Evolutionary conservation across 2,113 vertebrate genomes (phyloP), one percentile per base, ranked within the genome.

Genomic region (Gnathonemus echidnorhynchus): DNA sequence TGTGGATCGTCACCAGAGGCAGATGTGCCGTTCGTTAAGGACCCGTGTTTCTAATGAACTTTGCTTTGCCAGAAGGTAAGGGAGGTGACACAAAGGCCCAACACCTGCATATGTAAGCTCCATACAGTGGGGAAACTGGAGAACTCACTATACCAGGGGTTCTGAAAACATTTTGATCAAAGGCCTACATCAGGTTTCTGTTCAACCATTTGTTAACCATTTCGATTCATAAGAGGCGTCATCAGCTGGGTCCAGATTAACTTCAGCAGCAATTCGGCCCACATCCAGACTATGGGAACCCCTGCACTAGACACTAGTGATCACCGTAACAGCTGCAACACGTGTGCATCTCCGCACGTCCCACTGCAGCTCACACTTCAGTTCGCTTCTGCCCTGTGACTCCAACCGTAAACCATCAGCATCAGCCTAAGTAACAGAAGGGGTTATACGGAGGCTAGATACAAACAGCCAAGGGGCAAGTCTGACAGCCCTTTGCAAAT

Each of bases 21-120:
- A 99, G 97, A 98, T 99, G 98, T 99, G 91, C 90, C 92, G n/a
- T 5, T 90, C 89, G 96, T 99, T 96, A 99, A 99, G 97, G 97
- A 97, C 91, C 35, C 8, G 1, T 10, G 21, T 48, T 85, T 46
- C 24, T 85, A n/a, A 85, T 31, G 31, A 88, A 42, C 46, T 19
- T 21, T 90, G 52, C 52, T 86, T 89, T 86, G 31, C 3, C 5
- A 56, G 49, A 49, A 42, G 17, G 42, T 2, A 48, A 74, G 56
- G 66, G 5, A 87, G 52, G 31, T 9, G 35, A 13, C 46, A 35
- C 35, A 39, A 80, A 80, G 27, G 13, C 35, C 13, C 35, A 15
- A 77, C 10, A 77, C 70, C 11, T 77, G 70, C 70, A 39, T 77
- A 39, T 77, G 35, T 31, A 77, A 31, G 35, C 74, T 13, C 31